Percentiles rank a stretch among this genome's conserved stretches.
phyloP scores from a whole-genome alignment of 2,113 vertebrate genomes.

The Chaetops frenatus region DNA sequence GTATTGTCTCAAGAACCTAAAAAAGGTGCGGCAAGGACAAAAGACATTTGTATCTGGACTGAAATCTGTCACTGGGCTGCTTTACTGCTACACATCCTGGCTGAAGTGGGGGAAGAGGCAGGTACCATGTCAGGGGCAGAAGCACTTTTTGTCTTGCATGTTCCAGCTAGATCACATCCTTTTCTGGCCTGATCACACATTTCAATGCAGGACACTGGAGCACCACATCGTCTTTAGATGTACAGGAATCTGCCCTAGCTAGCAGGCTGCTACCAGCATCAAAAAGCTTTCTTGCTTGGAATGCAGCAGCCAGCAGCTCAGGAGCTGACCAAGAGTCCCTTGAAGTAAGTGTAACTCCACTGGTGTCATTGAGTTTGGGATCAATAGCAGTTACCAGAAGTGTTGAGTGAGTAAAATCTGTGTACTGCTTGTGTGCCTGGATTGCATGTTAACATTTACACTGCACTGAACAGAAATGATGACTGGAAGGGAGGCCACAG shows the following conservation, averaged over 20 bases:
- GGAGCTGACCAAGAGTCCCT: neutral
- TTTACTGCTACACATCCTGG: neutral
- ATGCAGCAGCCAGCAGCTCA: neutral
- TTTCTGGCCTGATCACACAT: neutral
- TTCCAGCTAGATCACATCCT: neutral
- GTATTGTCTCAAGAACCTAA: neutral
- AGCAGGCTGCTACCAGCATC: neutral
- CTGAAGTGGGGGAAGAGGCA: neutral
- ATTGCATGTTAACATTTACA: neutral
- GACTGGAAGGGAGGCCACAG: neutral
- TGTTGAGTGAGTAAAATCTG: neutral
- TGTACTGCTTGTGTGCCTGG: neutral
- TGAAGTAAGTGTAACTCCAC: neutral
- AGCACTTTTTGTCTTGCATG: neutral
- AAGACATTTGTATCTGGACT: neutral
- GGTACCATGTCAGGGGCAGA: accelerated
- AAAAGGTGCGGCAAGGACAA: neutral
- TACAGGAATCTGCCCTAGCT: neutral
- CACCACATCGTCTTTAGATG: neutral
- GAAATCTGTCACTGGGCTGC: neutral
- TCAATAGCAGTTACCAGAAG: neutral
- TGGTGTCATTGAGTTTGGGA: neutral
- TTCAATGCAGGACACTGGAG: neutral
- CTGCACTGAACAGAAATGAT: neutral
- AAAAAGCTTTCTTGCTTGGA: neutral